phyloP scores from a whole-genome alignment of 2,113 vertebrate genomes.

The Syrrhaptes paradoxus region DNA sequence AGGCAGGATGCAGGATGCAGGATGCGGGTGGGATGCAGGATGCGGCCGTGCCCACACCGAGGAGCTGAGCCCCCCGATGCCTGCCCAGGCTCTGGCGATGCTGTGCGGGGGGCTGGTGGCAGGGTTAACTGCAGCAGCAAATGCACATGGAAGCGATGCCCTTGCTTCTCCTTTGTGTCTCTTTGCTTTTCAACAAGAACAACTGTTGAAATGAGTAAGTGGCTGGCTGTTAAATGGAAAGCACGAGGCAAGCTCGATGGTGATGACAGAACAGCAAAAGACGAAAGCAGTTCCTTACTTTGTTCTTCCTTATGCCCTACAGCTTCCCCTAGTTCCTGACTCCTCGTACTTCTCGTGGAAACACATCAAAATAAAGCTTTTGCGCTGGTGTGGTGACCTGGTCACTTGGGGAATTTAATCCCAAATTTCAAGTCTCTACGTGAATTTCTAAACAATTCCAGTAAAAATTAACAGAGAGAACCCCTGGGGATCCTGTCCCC shows the following conservation, averaged over 20 bases:
- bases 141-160: background rate
- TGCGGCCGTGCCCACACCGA: rapidly evolving
- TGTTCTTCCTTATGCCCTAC: background rate
- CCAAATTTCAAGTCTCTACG: background rate
- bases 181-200: background rate
- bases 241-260: background rate
- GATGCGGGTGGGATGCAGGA: background rate
- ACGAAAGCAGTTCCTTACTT: background rate
- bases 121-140: background rate
- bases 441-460: background rate
- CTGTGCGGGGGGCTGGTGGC: rapidly evolving
- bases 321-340: background rate
- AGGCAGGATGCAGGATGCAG: no score
- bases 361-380: background rate
- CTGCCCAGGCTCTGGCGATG: rapidly evolving
- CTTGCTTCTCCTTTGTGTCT: background rate
- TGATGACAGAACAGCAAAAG: no score
- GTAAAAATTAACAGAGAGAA: background rate
- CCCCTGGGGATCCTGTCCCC: no score
- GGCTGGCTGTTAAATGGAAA: background rate
- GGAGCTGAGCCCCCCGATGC: background rate
- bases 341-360: background rate
- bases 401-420: background rate
- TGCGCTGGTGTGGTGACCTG: rapidly evolving
- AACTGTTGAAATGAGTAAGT: background rate